Conservation (phyloP, 1,140 invertebrate species). For the Fopius arisanus region DNA sequence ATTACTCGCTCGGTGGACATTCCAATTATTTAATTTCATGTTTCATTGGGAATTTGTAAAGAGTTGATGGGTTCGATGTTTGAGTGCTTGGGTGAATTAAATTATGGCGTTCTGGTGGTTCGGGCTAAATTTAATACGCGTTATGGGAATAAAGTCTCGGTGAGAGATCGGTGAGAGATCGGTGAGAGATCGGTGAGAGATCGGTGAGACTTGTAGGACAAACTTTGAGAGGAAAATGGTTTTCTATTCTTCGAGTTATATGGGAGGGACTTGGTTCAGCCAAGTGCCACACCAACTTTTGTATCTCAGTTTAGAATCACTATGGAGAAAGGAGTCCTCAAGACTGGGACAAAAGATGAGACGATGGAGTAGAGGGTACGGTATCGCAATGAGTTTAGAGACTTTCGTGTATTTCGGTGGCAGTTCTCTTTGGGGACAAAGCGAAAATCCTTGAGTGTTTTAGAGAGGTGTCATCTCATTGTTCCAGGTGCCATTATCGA, state of each 20-base stretch:
- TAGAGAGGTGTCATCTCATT: not conserved
- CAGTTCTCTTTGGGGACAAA: not conserved
- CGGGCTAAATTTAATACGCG: too few species aligned
- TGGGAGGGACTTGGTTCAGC: not conserved
- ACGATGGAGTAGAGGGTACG: not conserved
- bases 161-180: too few species aligned
- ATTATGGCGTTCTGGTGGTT: too few species aligned
- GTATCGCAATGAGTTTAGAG: not conserved
- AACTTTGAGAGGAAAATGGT: not conserved
- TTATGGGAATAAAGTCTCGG: not conserved
- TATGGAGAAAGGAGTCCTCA: not conserved
- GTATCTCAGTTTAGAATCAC: slow-evolving; percentile 11
- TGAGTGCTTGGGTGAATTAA: too few species aligned
- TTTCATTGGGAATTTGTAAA: too few species aligned
- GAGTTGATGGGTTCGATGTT: too few species aligned
- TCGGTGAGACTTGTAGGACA: not conserved
- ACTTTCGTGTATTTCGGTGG: not conserved
- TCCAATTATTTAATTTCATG: too few species aligned
- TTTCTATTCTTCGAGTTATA: not conserved
- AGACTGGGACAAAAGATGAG: not conserved
- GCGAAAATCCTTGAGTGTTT: not conserved
- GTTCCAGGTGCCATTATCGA: not conserved
- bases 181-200: not conserved
- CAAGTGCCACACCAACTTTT: not conserved
- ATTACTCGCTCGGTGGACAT: too few species aligned